A percentile compares a stretch with the other conserved stretches of the same genome.
phyloP scores from a whole-genome alignment of 1,140 invertebrate genomes.

The Steinernema khuongi region DNA sequence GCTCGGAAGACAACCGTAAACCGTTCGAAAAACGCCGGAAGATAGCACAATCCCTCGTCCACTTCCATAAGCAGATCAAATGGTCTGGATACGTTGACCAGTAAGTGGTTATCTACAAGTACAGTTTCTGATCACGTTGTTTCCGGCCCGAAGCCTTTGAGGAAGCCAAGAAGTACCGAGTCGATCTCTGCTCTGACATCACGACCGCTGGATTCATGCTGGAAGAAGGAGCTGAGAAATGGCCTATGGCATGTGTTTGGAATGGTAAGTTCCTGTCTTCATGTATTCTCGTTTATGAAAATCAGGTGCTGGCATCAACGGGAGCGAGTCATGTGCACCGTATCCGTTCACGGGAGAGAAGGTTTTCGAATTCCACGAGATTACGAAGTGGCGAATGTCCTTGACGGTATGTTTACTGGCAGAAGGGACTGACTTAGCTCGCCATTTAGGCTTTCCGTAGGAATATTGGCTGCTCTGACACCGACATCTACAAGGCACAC shows the following conservation, averaged over 20 bases:
- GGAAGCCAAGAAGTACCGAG: neutral
- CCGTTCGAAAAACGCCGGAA: no score
- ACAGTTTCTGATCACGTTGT: no score
- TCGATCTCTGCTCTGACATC: neutral
- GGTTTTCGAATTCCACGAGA: neutral
- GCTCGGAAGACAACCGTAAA: no score
- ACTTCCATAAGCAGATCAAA: no score
- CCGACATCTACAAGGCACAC: neutral
- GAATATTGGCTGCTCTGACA: neutral
- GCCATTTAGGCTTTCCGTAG: neutral
- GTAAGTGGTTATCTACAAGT: no score
- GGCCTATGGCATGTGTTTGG: neutral
- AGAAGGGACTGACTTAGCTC: no score
- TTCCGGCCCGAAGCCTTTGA: neutral
- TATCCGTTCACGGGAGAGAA: neutral
- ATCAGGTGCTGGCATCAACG: neutral
- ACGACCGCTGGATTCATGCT: neutral
- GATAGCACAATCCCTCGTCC: no score
- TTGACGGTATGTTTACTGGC: no score
- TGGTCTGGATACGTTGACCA: no score
- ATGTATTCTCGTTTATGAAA: neutral
- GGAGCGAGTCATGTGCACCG: neutral
- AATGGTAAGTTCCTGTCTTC: neutral
- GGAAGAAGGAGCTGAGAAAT: neutral
- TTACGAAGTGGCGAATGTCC: neutral